Percentiles rank a stretch among this genome's conserved stretches.
Conservation (phyloP, 1,140 invertebrate species). For the Leguminivora glycinivorella region DNA sequence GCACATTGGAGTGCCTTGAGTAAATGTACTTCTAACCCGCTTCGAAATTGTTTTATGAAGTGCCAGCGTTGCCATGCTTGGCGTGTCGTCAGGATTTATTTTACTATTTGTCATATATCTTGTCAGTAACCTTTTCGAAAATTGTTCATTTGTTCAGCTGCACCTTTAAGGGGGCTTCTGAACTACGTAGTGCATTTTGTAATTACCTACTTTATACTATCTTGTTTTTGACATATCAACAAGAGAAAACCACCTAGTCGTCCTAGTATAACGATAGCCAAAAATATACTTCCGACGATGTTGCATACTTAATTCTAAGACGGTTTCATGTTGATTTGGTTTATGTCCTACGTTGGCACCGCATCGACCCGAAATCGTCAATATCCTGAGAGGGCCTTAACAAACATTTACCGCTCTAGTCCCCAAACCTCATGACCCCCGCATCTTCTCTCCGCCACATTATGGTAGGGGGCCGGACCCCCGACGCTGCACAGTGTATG, state of each 20-base stretch:
- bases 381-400: background rate
- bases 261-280: no score
- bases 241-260: no score
- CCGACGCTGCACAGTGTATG: slow-evolving; percentile 86
- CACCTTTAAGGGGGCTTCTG: no score
- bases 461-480: slow-evolving; percentile 88
- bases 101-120: background rate
- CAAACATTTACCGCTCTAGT: slow-evolving; percentile 38
- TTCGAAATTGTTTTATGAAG: slow-evolving; percentile 24
- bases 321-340: no score
- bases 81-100: background rate
- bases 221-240: no score
- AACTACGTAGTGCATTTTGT: no score
- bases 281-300: no score
- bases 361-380: no score
- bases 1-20: slow-evolving; percentile 19
- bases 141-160: background rate
- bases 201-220: no score
- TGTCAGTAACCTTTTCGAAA: background rate
- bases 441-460: slow-evolving; percentile 89
- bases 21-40: slow-evolving; percentile 2
- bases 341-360: no score
- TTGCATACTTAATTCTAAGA: no score
- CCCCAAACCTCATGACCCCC: slow-evolving; percentile 79
- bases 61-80: background rate